Evolutionary conservation across 2,113 vertebrate genomes (phyloP), one percentile per base, ranked within the genome.

Genomic region (Gymnorhina tibicen): DNA sequence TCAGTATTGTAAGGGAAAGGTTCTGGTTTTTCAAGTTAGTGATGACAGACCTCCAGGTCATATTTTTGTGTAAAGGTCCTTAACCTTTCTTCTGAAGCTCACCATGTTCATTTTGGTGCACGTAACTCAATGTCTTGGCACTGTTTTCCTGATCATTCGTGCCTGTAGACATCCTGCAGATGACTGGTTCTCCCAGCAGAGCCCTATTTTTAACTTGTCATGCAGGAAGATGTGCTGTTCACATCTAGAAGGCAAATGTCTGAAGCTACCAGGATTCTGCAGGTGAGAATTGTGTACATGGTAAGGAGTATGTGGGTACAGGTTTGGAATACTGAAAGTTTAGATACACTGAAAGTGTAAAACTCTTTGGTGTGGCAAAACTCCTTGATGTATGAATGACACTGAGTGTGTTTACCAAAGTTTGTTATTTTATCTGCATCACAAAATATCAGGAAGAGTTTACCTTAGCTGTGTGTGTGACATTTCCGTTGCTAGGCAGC

Each of bases 391-490:
- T 10, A 41, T 22, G 37, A 49, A 53, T 67, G 20, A 10, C 26
- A 18, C 6, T 17, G 39, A 60, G 23, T 49, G 27, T 62, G 32
- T 66, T 72, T 72, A 58, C 46, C 20, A 19, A 89, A 85, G 42
- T 68, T 95, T 64, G 7, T 78, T 68, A 58, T 73, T 90, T 79
- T 83, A 9, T 79, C 41, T 16, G 6, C 5, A 5, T 87, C 58
- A 73, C 53, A 80, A 91, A 85, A 64, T 89, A 82, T 90, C 87
- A 84, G 76, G 89, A 90, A 32, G 18, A 23, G 24, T 95, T 95
- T 96, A 91, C 77, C 59, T 97, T 93, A 91, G 69, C 66, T 93
- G 78, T 91, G 72, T 84, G 32, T 86, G n/a, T 62, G 52, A 95
- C 83, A 59, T 67, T 92, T 72, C 64, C 67, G 62, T 89, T 95